Evolutionary conservation across 1,140 invertebrate genomes (phyloP).

Genomic region (Pseudomyrmex dendroicus): DNA sequence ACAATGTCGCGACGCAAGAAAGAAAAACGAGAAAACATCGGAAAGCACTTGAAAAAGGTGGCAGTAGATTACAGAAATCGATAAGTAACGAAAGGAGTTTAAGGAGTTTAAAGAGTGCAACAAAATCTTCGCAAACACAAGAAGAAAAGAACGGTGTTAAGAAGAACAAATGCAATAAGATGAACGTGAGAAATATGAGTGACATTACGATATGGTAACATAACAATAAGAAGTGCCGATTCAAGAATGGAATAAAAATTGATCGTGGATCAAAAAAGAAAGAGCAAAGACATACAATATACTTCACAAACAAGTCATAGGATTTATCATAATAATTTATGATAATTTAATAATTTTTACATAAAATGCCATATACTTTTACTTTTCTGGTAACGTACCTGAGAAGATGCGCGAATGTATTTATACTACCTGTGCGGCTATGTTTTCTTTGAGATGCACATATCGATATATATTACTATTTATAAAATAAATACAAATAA

Average conservation of each 20-base stretch:
- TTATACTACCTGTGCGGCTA: slow-evolving; percentile 8
- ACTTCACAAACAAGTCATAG: too few relatives aligned
- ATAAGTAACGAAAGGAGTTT: slow-evolving; percentile 73
- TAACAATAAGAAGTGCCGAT: slow-evolving; percentile 30
- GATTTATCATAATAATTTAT: neutral
- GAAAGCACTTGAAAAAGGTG: slow-evolving; percentile 24
- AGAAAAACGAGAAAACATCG: slow-evolving; percentile 25
- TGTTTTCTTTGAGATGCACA: slow-evolving; percentile 12
- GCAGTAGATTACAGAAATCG: slow-evolving; percentile 61
- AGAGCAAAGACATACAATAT: neutral
- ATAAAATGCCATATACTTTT: slow-evolving; percentile 16
- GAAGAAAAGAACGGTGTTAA: neutral
- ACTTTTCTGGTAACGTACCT: slow-evolving; percentile 7
- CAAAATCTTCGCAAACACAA: slow-evolving; percentile 59
- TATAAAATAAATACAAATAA: neutral
- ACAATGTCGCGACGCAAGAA: neutral
- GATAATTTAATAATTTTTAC: slow-evolving; percentile 32
- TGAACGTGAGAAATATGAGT: slow-evolving; percentile 48
- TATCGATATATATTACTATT: too few relatives aligned
- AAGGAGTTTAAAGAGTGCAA: slow-evolving; percentile 73
- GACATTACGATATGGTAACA: slow-evolving; percentile 66
- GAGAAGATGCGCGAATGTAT: slow-evolving; percentile 24
- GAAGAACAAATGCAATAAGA: slow-evolving; percentile 5
- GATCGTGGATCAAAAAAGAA: neutral
- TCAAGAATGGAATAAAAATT: neutral